Evolutionary conservation across 1,140 invertebrate species (phyloP).

Genomic region (Rhysida immarginata): DNA sequence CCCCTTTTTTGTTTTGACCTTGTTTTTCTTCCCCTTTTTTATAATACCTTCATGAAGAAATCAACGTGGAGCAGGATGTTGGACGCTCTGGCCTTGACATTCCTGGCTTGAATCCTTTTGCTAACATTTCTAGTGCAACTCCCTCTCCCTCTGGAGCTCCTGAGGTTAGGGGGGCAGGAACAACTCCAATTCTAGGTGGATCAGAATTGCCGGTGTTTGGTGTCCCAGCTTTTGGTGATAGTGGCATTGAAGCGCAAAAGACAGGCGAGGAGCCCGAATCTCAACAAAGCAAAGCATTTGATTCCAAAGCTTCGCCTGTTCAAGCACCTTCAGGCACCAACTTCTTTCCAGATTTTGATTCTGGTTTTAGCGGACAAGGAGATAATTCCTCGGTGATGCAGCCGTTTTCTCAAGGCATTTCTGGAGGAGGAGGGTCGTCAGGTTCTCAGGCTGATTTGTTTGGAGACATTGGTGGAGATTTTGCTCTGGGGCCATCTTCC

Average conservation of each 20-base stretch:
- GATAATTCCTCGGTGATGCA: not conserved
- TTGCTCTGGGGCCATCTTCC: conserved; percentile 9
- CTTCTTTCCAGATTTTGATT: conserved; percentile 6
- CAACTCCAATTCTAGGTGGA: conserved; percentile 18
- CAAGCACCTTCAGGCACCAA: conserved; percentile 5
- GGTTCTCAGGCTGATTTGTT: not conserved
- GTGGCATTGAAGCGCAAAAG: conserved; percentile 10
- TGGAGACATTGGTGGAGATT: conserved; percentile 2
- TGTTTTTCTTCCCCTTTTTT: conserved; percentile 24
- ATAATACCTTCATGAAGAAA: conserved; percentile 13
- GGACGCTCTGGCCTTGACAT: conserved; percentile 13
- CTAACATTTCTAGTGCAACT: conserved; percentile 13
- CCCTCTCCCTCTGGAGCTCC: conserved; percentile 15
- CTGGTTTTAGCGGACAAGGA: not conserved
- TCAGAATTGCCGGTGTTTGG: not conserved
- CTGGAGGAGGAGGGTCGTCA: not conserved
- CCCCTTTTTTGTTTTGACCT: conserved; percentile 15
- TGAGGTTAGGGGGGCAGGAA: conserved; percentile 17
- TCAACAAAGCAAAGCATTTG: conserved; percentile 4
- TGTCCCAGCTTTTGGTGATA: conserved; percentile 15
- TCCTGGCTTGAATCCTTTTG: conserved; percentile 17
- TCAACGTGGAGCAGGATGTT: conserved; percentile 4
- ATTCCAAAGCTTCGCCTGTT: conserved; percentile 8
- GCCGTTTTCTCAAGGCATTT: not conserved
- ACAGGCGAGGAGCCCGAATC: not conserved